Evolutionary conservation across 2,113 vertebrate species (phyloP).

Genomic region (Melanocharis versteri): DNA sequence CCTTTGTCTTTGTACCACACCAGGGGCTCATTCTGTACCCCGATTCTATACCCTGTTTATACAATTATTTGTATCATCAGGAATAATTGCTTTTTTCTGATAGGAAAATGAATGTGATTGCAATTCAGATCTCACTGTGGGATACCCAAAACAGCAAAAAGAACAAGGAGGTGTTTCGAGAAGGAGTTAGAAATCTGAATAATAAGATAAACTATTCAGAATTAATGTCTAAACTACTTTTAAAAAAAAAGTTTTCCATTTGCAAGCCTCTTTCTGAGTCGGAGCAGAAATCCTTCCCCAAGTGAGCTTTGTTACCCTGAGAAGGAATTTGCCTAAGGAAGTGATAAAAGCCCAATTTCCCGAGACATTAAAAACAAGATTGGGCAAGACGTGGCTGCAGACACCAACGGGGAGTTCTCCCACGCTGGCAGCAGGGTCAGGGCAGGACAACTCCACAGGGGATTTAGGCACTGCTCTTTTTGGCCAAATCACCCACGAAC

Average conservation of each 20-base stretch:
- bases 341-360: constrained; percentile 4
- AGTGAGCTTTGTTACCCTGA: background rate
- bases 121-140: background rate
- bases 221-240: background rate
- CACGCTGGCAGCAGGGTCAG: background rate
- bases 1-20: background rate
- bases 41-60: fast-evolving
- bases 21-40: background rate
- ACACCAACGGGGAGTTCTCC: background rate
- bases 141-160: background rate
- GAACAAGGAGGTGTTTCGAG: background rate
- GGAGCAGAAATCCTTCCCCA: background rate
- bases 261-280: background rate
- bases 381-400: background rate
- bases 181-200: background rate
- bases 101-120: background rate
- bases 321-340: constrained; percentile 29
- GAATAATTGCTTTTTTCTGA: background rate
- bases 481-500: background rate
- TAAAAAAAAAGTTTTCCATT: background rate
- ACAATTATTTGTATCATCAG: background rate
- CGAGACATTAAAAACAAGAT: background rate
- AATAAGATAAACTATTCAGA: background rate
- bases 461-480: background rate
- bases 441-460: background rate